A percentile compares a stretch with the other conserved stretches of the same genome.
Evolutionary conservation across 2,888 invertebrate genomes (phyloP).

Genomic region (Athalia rosae): DNA sequence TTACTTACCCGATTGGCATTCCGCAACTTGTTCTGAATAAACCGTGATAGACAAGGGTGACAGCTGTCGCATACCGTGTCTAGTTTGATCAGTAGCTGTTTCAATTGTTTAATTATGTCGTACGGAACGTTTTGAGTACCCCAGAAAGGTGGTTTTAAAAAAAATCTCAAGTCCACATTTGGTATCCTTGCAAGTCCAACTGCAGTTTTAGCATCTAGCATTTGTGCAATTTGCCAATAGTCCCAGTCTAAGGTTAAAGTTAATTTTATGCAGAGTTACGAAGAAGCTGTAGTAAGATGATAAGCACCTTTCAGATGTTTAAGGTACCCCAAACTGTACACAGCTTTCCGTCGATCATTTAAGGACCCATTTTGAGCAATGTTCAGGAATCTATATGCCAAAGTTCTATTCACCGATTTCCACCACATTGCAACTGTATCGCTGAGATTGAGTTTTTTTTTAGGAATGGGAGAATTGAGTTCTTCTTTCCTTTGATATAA

Average conservation of each 20-base stretch:
- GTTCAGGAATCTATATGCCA: constrained; percentile 81
- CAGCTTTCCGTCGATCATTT: constrained; percentile 79
- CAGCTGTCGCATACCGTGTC: constrained; percentile 61
- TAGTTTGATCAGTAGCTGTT: constrained; percentile 62
- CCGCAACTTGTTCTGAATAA: constrained; percentile 66
- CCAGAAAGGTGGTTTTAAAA: constrained; percentile 80
- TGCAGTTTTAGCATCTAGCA: constrained; percentile 85
- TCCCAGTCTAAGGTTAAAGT: constrained; percentile 75
- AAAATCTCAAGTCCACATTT: constrained; percentile 83
- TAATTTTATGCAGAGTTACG: background rate
- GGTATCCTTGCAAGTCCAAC: constrained; percentile 84
- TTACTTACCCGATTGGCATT: constrained; percentile 63
- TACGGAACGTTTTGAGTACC: constrained; percentile 72
- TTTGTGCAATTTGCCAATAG: constrained; percentile 85
- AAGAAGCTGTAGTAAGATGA: constrained; percentile 11
- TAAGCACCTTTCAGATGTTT: constrained; percentile 78
- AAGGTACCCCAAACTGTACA: constrained; percentile 80
- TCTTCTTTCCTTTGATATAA: constrained; percentile 58
- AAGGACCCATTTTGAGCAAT: constrained; percentile 81
- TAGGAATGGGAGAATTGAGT: constrained; percentile 54
- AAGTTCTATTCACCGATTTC: constrained; percentile 79
- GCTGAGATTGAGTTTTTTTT: constrained; percentile 57
- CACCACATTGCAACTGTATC: constrained; percentile 74
- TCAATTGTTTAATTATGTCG: constrained; percentile 64
- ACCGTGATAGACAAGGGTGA: constrained; percentile 68